phyloP scores from a whole-genome alignment of 2,113 vertebrate genomes.

The Vimba vimba region DNA sequence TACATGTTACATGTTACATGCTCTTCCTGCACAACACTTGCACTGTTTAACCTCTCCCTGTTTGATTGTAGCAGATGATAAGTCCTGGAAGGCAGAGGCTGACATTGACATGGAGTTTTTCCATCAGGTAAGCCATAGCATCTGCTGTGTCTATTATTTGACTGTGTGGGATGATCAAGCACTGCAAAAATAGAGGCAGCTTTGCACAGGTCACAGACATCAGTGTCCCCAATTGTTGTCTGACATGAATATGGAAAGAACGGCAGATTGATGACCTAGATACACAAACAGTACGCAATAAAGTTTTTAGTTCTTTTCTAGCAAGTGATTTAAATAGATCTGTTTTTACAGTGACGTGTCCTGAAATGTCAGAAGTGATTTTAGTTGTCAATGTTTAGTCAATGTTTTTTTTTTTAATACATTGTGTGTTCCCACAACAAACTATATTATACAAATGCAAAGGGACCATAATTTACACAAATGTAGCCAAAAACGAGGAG shows the following conservation, averaged over 20 bases:
- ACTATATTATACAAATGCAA: background rate
- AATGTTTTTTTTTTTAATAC: background rate
- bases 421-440: background rate
- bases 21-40: background rate
- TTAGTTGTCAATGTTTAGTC: background rate
- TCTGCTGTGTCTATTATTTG: conserved; percentile 36
- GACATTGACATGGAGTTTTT: conserved; percentile 99
- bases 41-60: conserved; percentile 29
- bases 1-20: background rate
- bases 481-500: background rate
- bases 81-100: conserved; percentile 95
- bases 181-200: conserved; percentile 27
- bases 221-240: conserved; percentile 26
- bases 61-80: conserved; percentile 83
- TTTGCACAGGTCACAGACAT: conserved; percentile 14
- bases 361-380: background rate
- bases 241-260: conserved; percentile 6
- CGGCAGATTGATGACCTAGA: background rate
- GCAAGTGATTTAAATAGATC: background rate
- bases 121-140: conserved; percentile 87
- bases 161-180: conserved; percentile 17
- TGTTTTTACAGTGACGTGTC: background rate
- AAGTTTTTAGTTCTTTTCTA: background rate
- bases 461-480: background rate
- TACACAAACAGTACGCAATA: conserved; percentile 28